phyloP scores from a whole-genome alignment of 2,888 invertebrate genomes.

The Dasypolia templi region DNA sequence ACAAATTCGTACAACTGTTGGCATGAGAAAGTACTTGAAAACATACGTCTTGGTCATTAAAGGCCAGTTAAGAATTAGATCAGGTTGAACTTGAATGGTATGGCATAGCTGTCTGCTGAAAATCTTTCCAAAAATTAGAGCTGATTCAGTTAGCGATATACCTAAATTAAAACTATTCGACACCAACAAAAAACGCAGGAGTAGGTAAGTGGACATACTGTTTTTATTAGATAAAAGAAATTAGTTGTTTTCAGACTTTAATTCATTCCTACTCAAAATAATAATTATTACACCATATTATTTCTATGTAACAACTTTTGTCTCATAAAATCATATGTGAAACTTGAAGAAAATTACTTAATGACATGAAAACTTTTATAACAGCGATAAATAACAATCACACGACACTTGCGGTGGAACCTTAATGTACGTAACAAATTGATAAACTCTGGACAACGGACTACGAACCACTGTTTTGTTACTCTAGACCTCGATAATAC shows the following conservation, averaged over 20 bases:
- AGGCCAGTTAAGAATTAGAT: neutral
- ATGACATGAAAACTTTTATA: conserved; percentile 60
- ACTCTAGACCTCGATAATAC: conserved; percentile 51
- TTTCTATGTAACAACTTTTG: conserved; percentile 18
- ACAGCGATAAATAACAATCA: conserved; percentile 65
- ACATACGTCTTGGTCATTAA: too few species aligned
- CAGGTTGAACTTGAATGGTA: neutral
- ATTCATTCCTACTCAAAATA: neutral
- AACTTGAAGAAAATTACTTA: conserved; percentile 54
- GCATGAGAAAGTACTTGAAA: neutral
- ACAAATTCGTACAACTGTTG: neutral
- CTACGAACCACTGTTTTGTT: conserved; percentile 44
- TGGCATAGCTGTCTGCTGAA: neutral
- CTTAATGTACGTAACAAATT: conserved; percentile 70
- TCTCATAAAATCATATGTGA: conserved; percentile 26
- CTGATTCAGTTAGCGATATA: neutral
- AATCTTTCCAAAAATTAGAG: neutral
- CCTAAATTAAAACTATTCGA: neutral
- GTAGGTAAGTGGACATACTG: neutral
- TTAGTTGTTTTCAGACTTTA: neutral
- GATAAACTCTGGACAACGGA: conserved; percentile 67
- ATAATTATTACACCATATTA: neutral
- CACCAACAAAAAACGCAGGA: neutral
- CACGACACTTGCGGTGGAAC: conserved; percentile 52
- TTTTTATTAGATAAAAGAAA: neutral